phyloP scores from a whole-genome alignment of 35 echinoderm and acorn worm species.

The Lytechinus pictus region DNA sequence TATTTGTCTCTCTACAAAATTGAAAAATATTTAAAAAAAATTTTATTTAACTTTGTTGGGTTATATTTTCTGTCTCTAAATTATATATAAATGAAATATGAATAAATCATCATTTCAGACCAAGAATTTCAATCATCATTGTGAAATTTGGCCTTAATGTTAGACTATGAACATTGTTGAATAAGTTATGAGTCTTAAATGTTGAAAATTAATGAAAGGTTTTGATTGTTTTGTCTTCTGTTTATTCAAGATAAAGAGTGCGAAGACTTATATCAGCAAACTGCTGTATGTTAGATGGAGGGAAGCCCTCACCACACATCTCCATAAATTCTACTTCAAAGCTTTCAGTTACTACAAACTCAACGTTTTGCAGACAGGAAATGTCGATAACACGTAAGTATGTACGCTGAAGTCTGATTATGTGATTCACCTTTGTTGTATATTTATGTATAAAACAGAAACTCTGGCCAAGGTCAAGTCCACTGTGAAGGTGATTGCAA shows the following conservation, averaged over 20 bases:
- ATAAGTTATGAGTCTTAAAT: too few relatives aligned
- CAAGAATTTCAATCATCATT: too few relatives aligned
- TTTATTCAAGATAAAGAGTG: slow-evolving; percentile 70
- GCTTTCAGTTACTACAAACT: slow-evolving; percentile 78
- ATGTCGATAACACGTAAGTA: slow-evolving; percentile 90
- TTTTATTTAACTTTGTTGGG: background rate
- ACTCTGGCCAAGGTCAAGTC: too few relatives aligned
- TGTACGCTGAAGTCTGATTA: background rate
- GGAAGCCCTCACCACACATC: slow-evolving; percentile 60
- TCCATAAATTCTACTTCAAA: slow-evolving; percentile 78
- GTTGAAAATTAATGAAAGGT: too few relatives aligned
- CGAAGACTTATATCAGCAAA: slow-evolving; percentile 78
- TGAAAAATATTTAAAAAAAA: background rate
- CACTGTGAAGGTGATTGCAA: too few relatives aligned
- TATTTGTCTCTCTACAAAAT: too few relatives aligned
- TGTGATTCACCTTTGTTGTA: too few relatives aligned
- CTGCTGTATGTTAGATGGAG: slow-evolving; percentile 87
- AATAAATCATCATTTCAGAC: too few relatives aligned
- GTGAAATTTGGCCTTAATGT: too few relatives aligned
- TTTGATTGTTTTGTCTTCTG: background rate
- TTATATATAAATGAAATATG: background rate
- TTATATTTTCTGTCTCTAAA: background rate
- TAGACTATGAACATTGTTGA: too few relatives aligned
- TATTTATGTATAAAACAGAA: too few relatives aligned
- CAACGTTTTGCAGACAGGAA: slow-evolving; percentile 67